phyloP scores from a whole-genome alignment of 64 coral and sea anemone species.

The Dendrophyllia cribrosa region DNA sequence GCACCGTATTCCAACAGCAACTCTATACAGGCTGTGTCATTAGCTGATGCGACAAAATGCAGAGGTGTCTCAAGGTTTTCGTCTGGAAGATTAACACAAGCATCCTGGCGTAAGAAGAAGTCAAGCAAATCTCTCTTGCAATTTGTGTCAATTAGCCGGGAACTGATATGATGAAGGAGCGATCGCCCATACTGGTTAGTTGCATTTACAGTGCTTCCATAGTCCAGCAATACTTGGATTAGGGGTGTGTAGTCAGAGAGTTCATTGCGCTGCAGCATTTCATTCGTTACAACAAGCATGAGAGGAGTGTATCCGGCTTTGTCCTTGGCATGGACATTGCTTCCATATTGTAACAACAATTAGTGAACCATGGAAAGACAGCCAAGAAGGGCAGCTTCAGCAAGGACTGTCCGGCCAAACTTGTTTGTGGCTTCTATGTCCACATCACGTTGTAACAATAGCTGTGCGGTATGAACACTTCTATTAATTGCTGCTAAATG shows the following conservation, averaged over 20 bases:
- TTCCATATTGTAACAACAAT: neutral
- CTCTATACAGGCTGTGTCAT: neutral
- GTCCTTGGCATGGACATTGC: neutral
- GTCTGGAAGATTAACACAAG: constrained; percentile 19
- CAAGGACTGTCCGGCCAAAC: neutral
- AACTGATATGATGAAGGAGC: constrained; percentile 29
- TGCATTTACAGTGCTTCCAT: neutral
- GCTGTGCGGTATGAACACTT: neutral
- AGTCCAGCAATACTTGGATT: neutral
- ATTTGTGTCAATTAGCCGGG: neutral
- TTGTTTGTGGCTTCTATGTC: neutral
- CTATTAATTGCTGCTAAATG: neutral
- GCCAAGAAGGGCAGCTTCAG: neutral
- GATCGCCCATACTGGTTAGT: neutral
- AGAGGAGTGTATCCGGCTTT: neutral
- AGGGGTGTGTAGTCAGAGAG: neutral
- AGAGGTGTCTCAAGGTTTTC: constrained; percentile 14
- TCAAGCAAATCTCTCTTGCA: neutral
- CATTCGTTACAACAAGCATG: neutral
- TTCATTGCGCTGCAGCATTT: neutral
- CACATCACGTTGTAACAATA: neutral
- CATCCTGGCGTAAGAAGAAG: neutral
- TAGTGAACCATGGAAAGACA: neutral
- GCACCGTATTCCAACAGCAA: constrained; percentile 3
- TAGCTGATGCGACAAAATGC: neutral